phyloP scores from a whole-genome alignment of 2,888 invertebrate genomes.

The Drosophila maculinotata region DNA sequence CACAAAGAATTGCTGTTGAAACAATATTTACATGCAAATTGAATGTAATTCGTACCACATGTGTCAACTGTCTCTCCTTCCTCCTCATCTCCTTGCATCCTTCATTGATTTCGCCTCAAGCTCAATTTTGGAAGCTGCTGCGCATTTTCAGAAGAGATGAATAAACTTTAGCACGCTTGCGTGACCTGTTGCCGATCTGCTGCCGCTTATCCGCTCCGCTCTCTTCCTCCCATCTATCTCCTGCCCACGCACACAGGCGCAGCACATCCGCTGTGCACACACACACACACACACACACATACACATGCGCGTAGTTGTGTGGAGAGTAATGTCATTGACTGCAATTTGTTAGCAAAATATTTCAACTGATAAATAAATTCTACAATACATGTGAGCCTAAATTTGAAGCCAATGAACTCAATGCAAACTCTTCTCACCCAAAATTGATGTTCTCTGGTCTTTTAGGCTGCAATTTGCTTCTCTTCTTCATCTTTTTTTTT shows the following conservation, averaged over 20 bases:
- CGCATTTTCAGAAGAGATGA: slow-evolving; percentile 69
- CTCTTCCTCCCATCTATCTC: slow-evolving; percentile 6
- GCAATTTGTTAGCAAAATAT: slow-evolving; percentile 81
- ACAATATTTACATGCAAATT: no score
- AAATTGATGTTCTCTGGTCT: slow-evolving; percentile 43
- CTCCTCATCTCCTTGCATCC: slow-evolving; percentile 13
- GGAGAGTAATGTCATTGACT: slow-evolving; percentile 77
- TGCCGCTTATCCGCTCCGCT: slow-evolving; percentile 12
- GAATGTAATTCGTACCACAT: no score
- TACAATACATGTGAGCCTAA: slow-evolving; percentile 47
- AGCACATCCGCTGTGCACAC: slow-evolving; percentile 52
- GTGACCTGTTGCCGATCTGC: slow-evolving; percentile 63
- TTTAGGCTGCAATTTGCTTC: slow-evolving; percentile 48
- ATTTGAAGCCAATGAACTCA: slow-evolving; percentile 71
- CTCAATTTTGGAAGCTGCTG: slow-evolving; percentile 56
- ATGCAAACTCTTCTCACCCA: slow-evolving; percentile 41
- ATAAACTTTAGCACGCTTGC: slow-evolving; percentile 75
- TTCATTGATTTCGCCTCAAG: slow-evolving; percentile 62
- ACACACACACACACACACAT: slow-evolving; percentile 1
- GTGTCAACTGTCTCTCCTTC: neutral
- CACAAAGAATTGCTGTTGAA: no score
- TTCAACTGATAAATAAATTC: slow-evolving; percentile 77
- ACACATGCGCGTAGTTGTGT: slow-evolving; percentile 26
- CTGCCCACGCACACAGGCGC: slow-evolving; percentile 56
- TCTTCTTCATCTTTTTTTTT: neutral